Percentiles rank a stretch among this genome's conserved stretches.
phyloP scores from a whole-genome alignment of 2,888 invertebrate genomes.

The Podabrus alpinus region DNA sequence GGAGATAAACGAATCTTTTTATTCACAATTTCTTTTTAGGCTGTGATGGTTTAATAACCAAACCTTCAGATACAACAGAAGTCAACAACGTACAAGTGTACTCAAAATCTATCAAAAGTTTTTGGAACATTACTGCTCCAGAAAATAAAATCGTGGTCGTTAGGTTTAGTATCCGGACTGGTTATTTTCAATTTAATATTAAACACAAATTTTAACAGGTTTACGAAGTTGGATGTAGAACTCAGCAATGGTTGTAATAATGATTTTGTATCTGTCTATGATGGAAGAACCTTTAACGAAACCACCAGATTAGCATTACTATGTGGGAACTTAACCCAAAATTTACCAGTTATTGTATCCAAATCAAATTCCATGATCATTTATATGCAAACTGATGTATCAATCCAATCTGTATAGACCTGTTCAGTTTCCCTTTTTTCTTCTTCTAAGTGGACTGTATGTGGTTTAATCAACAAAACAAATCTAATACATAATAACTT shows the following conservation, averaged over 20 bases:
- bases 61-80: conserved; percentile 55
- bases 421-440: too few species aligned
- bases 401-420: conserved; percentile 52
- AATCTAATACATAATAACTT: too few species aligned
- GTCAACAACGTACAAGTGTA: conserved; percentile 36
- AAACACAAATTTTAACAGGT: conserved; percentile 38
- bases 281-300: conserved; percentile 49
- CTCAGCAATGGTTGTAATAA: conserved; percentile 56
- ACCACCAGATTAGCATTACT: conserved; percentile 60
- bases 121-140: conserved; percentile 79
- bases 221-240: conserved; percentile 64
- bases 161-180: conserved; percentile 51
- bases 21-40: too few species aligned
- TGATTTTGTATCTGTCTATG: conserved; percentile 68
- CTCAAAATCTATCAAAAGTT: conserved; percentile 61
- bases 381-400: conserved; percentile 56
- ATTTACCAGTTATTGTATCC: conserved; percentile 63
- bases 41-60: conserved; percentile 75
- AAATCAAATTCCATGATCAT: conserved; percentile 64
- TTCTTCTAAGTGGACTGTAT: too few species aligned
- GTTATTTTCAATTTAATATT: not conserved
- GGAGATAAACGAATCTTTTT: too few species aligned
- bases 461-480: too few species aligned
- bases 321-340: conserved; percentile 68
- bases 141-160: conserved; percentile 65